Base-by-base conservation (phyloP, 2,113 vertebrate genomes). In the Sylvicapra grimmia region DNA sequence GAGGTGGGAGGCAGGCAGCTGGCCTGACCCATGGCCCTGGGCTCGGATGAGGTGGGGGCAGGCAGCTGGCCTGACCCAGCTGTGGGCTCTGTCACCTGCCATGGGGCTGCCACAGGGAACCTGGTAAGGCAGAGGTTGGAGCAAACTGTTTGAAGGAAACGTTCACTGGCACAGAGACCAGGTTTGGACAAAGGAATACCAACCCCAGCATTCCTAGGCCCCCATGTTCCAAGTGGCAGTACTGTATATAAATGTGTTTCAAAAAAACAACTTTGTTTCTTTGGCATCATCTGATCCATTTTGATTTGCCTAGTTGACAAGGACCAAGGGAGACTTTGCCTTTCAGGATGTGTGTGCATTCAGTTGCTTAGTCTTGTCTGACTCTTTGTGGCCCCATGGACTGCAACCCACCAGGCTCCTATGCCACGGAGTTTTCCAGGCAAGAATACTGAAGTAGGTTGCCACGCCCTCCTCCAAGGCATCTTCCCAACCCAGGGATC, bases 21-120 rank as follows among this genome's bases (percentile, higher is more conserved):
- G 80, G 40, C 40, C 40, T 40, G 40, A 40, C 40, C 56, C 59
- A 40, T 14, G 36, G 83, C 58, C 36, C 44, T 31, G 49, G 56
- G 27, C 12, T 0, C 4, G 29, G 77, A 19, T 11, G 0, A 15
- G 65, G 68, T 13, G 19, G 54, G 27, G 21, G 6, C 18, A 4
- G 36, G 49, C 23, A 8, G 68, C 2, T 25, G 80, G 16, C 47
- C 12, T 4, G 10, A 54, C 18, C 58, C 65, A 29, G 40, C 8
- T 27, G 13, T 44, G 16, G 6, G 8, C 51, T 54, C 29, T 23
- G 2, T 21, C 14, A 19, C 49, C 87, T 16, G 13, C 27, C 54
- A 4, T 2, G 0, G 63, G n/a, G 68, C 75, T 65, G 65, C 77
- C 53, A 15, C 3, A 1, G 53, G 80, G 33, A 51, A 47, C 18